Base-by-base conservation (phyloP, 2,113 vertebrate species). In the Ptyas mucosa region DNA sequence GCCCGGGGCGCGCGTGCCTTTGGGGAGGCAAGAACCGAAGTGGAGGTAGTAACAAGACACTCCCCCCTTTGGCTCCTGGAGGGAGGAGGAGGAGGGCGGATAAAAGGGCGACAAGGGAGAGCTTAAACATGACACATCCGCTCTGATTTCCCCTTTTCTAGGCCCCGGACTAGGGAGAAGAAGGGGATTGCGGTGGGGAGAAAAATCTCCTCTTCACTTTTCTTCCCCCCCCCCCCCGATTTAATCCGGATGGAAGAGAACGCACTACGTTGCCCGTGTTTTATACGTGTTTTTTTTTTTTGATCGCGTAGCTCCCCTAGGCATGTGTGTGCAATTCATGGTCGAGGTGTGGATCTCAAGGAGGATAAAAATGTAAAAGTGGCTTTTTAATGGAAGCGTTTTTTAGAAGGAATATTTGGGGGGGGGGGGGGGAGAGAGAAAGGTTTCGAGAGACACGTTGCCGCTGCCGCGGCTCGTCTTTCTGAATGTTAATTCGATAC, bases 101-200 rank as follows among this genome's bases (percentile, higher is more conserved):
- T 39, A 39, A 52, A 21, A 86, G 49, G 85, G 92, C 34, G 52
- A 29, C 1, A 0, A n/a, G 75, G 3, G 52, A 12, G 88, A 12
- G 88, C 88, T 89, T 87, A 29, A 89, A 1, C 54, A 86, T 93
- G 88, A 93, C 92, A 93, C 88, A 93, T 93, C 92, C 92, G 92
- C 92, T 93, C 92, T 61, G 24, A 93, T 90, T 90, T 86, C 92
- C 92, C 92, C 92, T 86, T 93, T 53, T 26, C 46, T 61, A 93
- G 92, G 92, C 92, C 92, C 88, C 92, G 75, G 49, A 39, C 23
- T 11, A 52, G 51, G 51, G 51, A 26, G 34, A 29, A 61, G 89
- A 85, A 89, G 23, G 54, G 90, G 90, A 46, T 49, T n/a, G 3
- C 52, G 26, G 86, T 29, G 12, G n/a, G 29, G 20, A 49, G 3